phyloP scores from a whole-genome alignment of 2,113 vertebrate species.

The Aepyceros melampus region DNA sequence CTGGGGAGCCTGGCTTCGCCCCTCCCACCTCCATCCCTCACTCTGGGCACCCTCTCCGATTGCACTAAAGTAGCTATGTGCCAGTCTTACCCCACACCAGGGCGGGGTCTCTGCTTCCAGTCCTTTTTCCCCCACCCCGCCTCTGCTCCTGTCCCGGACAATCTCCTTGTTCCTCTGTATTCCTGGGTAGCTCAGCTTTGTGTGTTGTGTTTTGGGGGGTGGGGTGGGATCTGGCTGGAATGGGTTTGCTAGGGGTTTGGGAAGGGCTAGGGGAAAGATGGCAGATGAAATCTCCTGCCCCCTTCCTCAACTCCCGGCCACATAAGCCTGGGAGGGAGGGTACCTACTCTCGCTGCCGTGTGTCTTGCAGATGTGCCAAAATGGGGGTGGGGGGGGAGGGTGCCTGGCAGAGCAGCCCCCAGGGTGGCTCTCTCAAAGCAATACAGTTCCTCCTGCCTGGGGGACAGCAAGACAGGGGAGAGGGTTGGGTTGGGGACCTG shows the following conservation, averaged over 20 bases:
- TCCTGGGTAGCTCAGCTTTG: constrained; percentile 74
- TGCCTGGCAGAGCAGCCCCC: constrained; percentile 66
- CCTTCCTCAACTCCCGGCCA: constrained; percentile 50
- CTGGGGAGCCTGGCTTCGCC: constrained; percentile 29
- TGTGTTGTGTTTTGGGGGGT: constrained; percentile 48
- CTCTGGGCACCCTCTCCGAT: constrained; percentile 74
- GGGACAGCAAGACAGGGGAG: constrained; percentile 73
- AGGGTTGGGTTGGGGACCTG: constrained; percentile 65
- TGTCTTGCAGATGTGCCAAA: constrained; percentile 72
- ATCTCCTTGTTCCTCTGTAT: constrained; percentile 64
- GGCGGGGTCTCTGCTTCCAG: constrained; percentile 76
- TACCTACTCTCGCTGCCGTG: constrained; percentile 44
- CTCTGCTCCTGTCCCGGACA: constrained; percentile 66
- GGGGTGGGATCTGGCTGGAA: constrained; percentile 57
- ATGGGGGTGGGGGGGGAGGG: constrained; percentile 42
- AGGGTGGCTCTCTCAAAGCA: constrained; percentile 77
- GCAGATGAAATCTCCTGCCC: constrained; percentile 39
- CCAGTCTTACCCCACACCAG: constrained; percentile 68
- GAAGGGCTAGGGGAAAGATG: constrained; percentile 53
- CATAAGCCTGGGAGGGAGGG: constrained; percentile 62
- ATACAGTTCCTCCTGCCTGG: constrained; percentile 71
- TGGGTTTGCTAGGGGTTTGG: constrained; percentile 53
- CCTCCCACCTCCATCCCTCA: constrained; percentile 55
- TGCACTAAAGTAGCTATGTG: constrained; percentile 79
- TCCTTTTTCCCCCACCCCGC: constrained; percentile 20